Evolutionary conservation across 2,113 vertebrate genomes (phyloP).

Genomic region (Pollimyrus isidori): DNA sequence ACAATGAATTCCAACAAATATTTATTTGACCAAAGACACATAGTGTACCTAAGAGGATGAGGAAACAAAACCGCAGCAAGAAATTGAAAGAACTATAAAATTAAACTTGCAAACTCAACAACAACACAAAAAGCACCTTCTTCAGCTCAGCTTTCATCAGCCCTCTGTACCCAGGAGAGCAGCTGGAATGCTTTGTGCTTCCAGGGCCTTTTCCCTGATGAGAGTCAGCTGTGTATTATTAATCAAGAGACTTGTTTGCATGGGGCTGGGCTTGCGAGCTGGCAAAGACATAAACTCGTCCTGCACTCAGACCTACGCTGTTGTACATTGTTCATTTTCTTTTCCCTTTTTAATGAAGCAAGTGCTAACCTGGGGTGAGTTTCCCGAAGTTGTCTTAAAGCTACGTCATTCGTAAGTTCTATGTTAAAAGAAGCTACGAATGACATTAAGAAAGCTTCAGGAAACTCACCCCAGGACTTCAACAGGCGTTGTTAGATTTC

Average conservation of each 20-base stretch:
- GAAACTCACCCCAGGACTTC: not conserved
- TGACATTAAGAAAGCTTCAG: too few relatives aligned
- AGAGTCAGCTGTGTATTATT: not conserved
- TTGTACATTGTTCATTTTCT: not conserved
- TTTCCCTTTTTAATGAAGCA: not conserved
- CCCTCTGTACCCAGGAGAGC: not conserved
- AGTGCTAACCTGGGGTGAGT: not conserved
- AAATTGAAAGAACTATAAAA: not conserved
- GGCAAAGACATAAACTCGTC: not conserved
- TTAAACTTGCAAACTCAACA: not conserved
- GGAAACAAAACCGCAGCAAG: not conserved
- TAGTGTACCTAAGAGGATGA: not conserved
- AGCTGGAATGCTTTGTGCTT: not conserved
- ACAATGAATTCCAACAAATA: not conserved
- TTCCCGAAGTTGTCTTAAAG: too few relatives aligned
- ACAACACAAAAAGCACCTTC: not conserved
- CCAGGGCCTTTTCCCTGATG: not conserved
- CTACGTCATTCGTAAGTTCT: too few relatives aligned
- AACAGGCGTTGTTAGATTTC: not conserved
- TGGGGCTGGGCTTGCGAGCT: not conserved
- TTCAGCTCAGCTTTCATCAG: not conserved
- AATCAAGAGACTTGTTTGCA: not conserved
- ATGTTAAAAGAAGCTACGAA: too few relatives aligned
- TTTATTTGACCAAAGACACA: not conserved
- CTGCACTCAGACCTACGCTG: not conserved